Percentiles rank a stretch among this genome's conserved stretches.
Evolutionary conservation across 2,888 invertebrate species (phyloP).

Genomic region (Coremacera marginata): DNA sequence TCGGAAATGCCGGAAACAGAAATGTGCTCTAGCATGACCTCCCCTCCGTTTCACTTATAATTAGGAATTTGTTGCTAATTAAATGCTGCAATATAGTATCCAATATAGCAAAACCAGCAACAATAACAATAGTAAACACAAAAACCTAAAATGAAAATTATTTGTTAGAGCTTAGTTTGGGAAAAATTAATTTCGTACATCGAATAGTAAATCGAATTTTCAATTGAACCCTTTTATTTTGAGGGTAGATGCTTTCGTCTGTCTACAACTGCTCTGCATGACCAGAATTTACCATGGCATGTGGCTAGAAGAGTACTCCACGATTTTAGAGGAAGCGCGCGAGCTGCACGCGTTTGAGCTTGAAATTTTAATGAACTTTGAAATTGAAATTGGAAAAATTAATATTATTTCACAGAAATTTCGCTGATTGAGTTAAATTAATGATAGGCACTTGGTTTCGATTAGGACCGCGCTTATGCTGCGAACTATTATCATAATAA

Average conservation of each 20-base stretch:
- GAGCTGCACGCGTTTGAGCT: neutral
- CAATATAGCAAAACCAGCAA: neutral
- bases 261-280: neutral
- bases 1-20: neutral
- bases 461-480: neutral
- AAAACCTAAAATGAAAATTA: neutral
- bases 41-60: neutral
- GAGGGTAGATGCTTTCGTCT: neutral
- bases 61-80: neutral
- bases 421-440: conserved; percentile 20
- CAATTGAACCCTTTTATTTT: neutral
- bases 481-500: too few species aligned
- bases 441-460: conserved; percentile 9
- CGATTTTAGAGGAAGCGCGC: neutral
- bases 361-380: conserved; percentile 27
- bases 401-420: conserved; percentile 2
- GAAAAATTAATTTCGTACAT: too few species aligned
- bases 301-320: too few species aligned
- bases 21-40: too few species aligned
- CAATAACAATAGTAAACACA: neutral
- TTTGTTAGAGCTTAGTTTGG: neutral
- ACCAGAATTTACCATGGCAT: too few species aligned
- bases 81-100: neutral
- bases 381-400: neutral
- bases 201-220: neutral